Evolutionary conservation across 2,113 vertebrate genomes (phyloP).

Genomic region (Lycaon pictus): DNA sequence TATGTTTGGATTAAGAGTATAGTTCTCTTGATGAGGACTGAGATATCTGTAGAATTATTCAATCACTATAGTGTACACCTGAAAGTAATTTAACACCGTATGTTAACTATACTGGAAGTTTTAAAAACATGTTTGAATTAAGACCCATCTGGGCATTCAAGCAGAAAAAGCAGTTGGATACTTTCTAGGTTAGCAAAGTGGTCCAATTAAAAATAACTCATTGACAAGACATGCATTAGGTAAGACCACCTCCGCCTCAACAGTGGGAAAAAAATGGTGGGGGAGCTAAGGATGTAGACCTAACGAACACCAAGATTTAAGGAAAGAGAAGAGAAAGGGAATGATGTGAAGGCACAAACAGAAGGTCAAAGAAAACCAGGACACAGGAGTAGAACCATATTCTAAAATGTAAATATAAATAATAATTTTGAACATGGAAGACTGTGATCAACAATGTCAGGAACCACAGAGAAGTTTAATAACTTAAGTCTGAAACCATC

Average conservation of each 20-base stretch:
- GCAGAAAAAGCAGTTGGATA: not conserved
- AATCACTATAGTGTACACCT: not conserved
- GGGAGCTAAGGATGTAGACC: not conserved
- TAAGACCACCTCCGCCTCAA: not conserved
- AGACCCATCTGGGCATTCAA: not conserved
- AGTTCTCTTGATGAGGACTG: not conserved
- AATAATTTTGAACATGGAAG: not conserved
- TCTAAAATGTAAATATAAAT: not conserved
- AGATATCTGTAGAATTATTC: not conserved
- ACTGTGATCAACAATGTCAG: not conserved
- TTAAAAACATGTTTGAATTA: not conserved
- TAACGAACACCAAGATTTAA: not conserved
- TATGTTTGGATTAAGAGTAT: not conserved
- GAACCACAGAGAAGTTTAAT: not conserved
- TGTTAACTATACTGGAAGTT: not conserved
- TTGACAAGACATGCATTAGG: not conserved
- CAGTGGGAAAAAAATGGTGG: rapidly evolving
- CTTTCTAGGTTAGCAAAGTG: not conserved
- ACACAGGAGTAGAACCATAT: not conserved
- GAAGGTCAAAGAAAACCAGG: not conserved
- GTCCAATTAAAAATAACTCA: not conserved
- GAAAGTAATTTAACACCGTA: not conserved
- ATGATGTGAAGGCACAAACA: not conserved
- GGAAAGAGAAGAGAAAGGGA: not conserved
- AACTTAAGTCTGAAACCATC: not conserved